Percentiles rank a stretch among this genome's conserved stretches.
Conservation (phyloP, 1,140 invertebrate species). For the Oryzaephilus surinamensis region DNA sequence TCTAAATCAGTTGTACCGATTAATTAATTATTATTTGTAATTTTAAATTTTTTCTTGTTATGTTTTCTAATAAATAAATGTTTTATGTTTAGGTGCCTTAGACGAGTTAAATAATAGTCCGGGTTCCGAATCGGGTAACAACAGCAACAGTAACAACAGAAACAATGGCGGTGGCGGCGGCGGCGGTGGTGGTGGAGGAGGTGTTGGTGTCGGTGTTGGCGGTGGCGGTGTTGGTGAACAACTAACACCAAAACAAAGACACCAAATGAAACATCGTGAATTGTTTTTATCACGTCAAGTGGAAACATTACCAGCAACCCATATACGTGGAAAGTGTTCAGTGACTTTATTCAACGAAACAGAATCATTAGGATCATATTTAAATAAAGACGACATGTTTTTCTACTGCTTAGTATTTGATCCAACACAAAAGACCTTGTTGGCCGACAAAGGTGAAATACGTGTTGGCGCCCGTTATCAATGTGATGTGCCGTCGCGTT, state of each 20-base stretch:
- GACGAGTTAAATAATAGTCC: conserved; percentile 41
- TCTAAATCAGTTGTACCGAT: too few species aligned
- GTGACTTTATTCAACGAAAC: conserved; percentile 98
- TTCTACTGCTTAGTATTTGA: conserved; percentile 99
- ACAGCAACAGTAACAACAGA: too few species aligned
- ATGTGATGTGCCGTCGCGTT: conserved; percentile 70
- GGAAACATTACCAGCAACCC: conserved; percentile 94
- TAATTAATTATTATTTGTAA: too few species aligned
- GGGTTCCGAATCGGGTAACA: conserved; percentile 20
- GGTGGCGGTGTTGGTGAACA: conserved; percentile 25
- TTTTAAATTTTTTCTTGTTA: too few species aligned
- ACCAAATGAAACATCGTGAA: conserved; percentile 95
- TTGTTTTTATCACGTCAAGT: conserved; percentile 96
- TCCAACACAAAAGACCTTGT: conserved; percentile 93
- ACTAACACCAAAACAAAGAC: conserved; percentile 65
- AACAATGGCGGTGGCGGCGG: conserved; percentile 11
- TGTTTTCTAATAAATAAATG: too few species aligned
- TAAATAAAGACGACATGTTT: conserved; percentile 97
- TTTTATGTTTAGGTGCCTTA: conserved; percentile 52
- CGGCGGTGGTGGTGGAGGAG: conserved; percentile 26
- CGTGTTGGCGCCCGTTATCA: conserved; percentile 92
- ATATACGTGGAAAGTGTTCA: conserved; percentile 97
- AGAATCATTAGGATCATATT: conserved; percentile 88
- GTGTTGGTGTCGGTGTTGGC: conserved; percentile 10
- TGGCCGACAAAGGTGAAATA: conserved; percentile 95